A percentile compares a stretch with the other conserved stretches of the same genome.
Evolutionary conservation across 2,113 vertebrate species (phyloP).

Genomic region (Macrotis lagotis): DNA sequence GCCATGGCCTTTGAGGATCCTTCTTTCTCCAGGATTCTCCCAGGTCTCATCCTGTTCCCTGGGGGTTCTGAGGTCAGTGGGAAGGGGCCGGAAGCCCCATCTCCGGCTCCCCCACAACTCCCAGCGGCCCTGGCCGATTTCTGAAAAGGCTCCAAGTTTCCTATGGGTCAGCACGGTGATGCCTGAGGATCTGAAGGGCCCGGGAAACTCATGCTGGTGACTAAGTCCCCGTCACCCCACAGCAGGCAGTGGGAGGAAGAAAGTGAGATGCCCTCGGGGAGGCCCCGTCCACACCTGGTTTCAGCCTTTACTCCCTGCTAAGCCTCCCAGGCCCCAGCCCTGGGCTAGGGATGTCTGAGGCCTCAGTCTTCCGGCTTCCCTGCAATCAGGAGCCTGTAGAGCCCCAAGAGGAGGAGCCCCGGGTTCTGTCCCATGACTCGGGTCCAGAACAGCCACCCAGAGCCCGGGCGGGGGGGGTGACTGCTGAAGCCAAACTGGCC

Average conservation of each 20-base stretch:
- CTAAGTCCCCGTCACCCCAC: neutral
- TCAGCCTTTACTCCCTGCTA: neutral
- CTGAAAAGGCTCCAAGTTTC: too few relatives aligned
- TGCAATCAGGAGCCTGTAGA: neutral
- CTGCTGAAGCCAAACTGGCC: too few relatives aligned
- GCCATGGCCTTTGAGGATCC: neutral
- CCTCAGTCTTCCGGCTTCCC: neutral
- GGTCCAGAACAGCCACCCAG: neutral
- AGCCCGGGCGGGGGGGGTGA: neutral
- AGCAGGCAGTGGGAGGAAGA: neutral
- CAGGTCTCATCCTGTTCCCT: neutral
- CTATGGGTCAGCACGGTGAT: neutral
- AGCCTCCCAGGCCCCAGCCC: neutral
- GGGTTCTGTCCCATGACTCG: too few relatives aligned
- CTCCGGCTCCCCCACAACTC: too few relatives aligned
- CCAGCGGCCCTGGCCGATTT: too few relatives aligned
- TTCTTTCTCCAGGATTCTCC: neutral
- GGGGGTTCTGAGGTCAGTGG: neutral
- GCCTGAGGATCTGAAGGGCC: neutral
- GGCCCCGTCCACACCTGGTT: neutral
- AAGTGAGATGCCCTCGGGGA: neutral
- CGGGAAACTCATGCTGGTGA: neutral
- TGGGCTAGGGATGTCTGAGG: neutral
- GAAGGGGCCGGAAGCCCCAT: neutral
- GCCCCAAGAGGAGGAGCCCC: neutral